A percentile compares a stretch with the other conserved stretches of the same genome.
Evolutionary conservation across 2,797 vertebrate species (phyloP).

Genomic region (Heliangelus exortis): DNA sequence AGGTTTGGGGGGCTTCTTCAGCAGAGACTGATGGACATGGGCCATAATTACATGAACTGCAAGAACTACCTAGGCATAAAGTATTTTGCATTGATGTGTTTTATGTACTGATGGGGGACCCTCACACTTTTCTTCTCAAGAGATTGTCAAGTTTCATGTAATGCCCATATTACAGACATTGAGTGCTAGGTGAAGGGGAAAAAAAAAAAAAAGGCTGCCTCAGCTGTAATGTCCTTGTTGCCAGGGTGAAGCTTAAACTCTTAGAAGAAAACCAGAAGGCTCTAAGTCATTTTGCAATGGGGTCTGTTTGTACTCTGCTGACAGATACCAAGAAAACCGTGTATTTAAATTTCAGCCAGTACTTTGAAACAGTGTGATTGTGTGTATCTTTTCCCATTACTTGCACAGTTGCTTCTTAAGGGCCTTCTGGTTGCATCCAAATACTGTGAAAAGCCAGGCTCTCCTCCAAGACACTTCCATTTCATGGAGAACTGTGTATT

Average conservation of each 20-base stretch:
- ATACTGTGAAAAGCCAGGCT: neutral
- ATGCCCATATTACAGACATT: neutral
- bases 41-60: neutral
- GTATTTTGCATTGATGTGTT: neutral
- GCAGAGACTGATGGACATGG: neutral
- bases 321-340: neutral
- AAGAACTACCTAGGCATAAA: neutral
- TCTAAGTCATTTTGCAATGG: rapidly evolving
- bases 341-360: neutral
- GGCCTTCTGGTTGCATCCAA: neutral
- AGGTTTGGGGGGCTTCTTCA: neutral
- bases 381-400: neutral
- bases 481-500: neutral
- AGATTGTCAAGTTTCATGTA: neutral
- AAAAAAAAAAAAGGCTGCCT: neutral
- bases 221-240: neutral
- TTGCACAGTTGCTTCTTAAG: neutral
- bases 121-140: neutral
- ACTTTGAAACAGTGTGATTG: neutral
- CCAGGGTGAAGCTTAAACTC: neutral
- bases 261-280: neutral
- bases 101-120: neutral
- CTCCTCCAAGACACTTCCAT: neutral
- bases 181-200: neutral
- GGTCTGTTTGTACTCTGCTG: neutral